Percentiles rank a stretch among this genome's conserved stretches.
These are phyloP conservation scores for Pachyramphus minor DNA, from an alignment of 2,113 vertebrate genomes.

Conservation along the genomic window DNA sequence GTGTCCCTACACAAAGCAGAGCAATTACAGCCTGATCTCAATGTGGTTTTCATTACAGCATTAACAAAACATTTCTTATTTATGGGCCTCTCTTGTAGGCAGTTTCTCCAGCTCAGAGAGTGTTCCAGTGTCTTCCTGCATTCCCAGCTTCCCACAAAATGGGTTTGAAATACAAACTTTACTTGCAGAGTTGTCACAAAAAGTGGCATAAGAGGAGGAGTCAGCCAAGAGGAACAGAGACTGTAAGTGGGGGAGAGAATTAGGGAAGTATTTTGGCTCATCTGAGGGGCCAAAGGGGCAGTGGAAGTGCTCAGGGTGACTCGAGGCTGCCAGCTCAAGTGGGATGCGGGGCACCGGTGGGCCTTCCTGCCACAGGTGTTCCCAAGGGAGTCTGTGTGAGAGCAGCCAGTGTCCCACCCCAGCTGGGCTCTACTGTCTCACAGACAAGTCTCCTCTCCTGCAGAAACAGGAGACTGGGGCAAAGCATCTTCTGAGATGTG, in stretches of 20 bases:
- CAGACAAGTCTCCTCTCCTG: not conserved
- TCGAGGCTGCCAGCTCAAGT: not conserved
- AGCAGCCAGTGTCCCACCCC: not conserved
- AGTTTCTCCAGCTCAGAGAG: not conserved
- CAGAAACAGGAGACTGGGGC: not conserved
- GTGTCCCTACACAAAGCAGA: not conserved
- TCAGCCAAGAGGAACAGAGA: not conserved
- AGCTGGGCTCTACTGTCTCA: not conserved
- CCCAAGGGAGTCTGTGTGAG: not conserved
- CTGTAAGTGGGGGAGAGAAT: not conserved
- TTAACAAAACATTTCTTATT: conserved; percentile 51
- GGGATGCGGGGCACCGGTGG: not conserved
- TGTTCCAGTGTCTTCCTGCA: not conserved
- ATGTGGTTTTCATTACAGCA: conserved; percentile 58
- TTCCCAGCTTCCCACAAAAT: conserved; percentile 30
- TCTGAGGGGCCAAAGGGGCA: not conserved
- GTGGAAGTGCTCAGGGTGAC: not conserved
- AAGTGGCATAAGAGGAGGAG: not conserved
- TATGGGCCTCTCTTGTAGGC: not conserved
- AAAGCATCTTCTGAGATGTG: not conserved
- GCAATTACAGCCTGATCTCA: not conserved
- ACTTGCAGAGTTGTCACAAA: not conserved
- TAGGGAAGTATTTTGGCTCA: not conserved
- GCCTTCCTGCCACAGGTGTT: not conserved
- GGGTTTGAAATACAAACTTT: not conserved